Conservation (phyloP, 2,888 invertebrate species). For the Leptinotarsa juncta region DNA sequence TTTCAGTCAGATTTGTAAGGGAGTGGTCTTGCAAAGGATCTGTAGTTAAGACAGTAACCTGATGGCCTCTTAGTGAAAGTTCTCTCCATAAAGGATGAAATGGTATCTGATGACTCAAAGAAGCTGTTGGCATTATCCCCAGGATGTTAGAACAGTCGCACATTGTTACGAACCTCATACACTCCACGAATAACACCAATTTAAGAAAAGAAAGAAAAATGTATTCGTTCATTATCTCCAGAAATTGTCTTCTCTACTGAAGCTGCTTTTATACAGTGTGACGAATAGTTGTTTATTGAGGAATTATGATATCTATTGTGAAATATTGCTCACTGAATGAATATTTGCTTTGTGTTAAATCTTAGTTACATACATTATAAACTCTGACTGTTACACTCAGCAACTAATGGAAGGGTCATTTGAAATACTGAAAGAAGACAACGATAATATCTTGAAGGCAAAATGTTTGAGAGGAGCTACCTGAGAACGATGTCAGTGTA, state of each 20-base stretch:
- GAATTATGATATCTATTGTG: not conserved
- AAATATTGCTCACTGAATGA: too few relatives aligned
- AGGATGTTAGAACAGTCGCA: conserved; percentile 47
- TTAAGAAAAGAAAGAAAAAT: not conserved
- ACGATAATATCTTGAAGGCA: too few relatives aligned
- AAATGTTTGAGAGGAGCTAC: too few relatives aligned
- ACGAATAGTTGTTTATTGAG: not conserved
- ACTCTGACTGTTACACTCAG: too few relatives aligned
- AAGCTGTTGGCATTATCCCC: conserved; percentile 47
- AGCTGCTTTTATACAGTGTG: not conserved
- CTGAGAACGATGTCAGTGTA: too few relatives aligned
- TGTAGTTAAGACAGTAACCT: conserved; percentile 65
- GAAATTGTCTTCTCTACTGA: not conserved
- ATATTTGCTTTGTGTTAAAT: not conserved
- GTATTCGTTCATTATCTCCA: conserved; percentile 7
- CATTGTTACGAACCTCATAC: not conserved
- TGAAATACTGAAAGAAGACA: too few relatives aligned
- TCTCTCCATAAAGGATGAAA: conserved; percentile 65
- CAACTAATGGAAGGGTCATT: too few relatives aligned
- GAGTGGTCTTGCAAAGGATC: conserved; percentile 62
- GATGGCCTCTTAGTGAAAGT: conserved; percentile 66
- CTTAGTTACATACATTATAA: too few relatives aligned
- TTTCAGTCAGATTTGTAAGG: conserved; percentile 63
- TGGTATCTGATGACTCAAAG: conserved; percentile 66
- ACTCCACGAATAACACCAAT: conserved; percentile 13